Percentiles rank a stretch among this genome's conserved stretches.
These are phyloP conservation scores for rat (Rattus norvegicus) DNA, from an alignment of 2,113 vertebrate species.

Conservation along the genomic window GRCr8 NC_086033.1:54760501-54761000, in stretches of 20 bases:
- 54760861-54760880: not conserved
- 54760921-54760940: not conserved
- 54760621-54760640: not conserved
- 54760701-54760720: not conserved
- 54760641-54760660: not conserved
- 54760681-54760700: not conserved
- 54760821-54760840: not conserved
- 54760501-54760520: not conserved
- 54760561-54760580: not conserved
- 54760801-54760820: not conserved
- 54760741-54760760: not conserved
- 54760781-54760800: not conserved
- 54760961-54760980: not conserved
- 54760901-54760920: not conserved
- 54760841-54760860: not conserved
- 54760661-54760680: not conserved
- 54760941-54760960: not conserved
- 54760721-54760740: not conserved
- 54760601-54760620: rapidly evolving
- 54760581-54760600: not conserved
- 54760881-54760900: not conserved
- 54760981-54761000: not conserved
- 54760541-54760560: not conserved
- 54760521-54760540: not conserved
- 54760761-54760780: not conserved